Evolutionary conservation across 2,888 invertebrate species (phyloP).

Genomic region (Apantesis nais): DNA sequence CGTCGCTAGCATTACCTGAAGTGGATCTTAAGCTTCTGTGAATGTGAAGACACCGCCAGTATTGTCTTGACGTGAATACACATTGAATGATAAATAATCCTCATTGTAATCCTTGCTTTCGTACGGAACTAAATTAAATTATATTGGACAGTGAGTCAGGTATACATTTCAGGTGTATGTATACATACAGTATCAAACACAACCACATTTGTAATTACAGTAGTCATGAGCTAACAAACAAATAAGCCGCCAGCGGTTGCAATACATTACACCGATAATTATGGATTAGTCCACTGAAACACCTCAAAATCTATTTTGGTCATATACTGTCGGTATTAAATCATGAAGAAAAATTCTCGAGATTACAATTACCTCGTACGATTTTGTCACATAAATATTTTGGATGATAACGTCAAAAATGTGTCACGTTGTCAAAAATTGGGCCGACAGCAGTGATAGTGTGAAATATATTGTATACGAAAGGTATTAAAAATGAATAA

Average conservation of each 20-base stretch:
- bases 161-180: constrained; percentile 29
- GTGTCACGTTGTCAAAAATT: constrained; percentile 8
- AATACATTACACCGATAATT: constrained; percentile 67
- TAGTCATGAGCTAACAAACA: constrained; percentile 63
- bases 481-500: constrained; percentile 51
- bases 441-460: constrained; percentile 15
- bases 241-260: constrained; percentile 61
- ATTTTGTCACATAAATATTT: constrained; percentile 43
- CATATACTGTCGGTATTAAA: constrained; percentile 61
- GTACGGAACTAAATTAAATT: constrained; percentile 18
- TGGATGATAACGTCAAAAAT: constrained; percentile 47
- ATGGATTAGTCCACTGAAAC: constrained; percentile 67
- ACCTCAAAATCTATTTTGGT: constrained; percentile 61
- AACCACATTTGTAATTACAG: constrained; percentile 64
- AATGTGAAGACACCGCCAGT: constrained; percentile 18
- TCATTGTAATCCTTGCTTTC: constrained; percentile 12
- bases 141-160: constrained; percentile 20
- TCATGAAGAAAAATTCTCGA: constrained; percentile 61
- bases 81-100: constrained; percentile 14
- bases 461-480: constrained; percentile 36
- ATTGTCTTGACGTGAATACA: constrained; percentile 20
- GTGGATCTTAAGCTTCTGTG: constrained; percentile 15
- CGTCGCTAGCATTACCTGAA: constrained; percentile 19
- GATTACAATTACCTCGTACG: constrained; percentile 48
- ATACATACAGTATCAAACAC: constrained; percentile 53